phyloP scores from a whole-genome alignment of 2,888 invertebrate species.

The Coleophora deauratella region DNA sequence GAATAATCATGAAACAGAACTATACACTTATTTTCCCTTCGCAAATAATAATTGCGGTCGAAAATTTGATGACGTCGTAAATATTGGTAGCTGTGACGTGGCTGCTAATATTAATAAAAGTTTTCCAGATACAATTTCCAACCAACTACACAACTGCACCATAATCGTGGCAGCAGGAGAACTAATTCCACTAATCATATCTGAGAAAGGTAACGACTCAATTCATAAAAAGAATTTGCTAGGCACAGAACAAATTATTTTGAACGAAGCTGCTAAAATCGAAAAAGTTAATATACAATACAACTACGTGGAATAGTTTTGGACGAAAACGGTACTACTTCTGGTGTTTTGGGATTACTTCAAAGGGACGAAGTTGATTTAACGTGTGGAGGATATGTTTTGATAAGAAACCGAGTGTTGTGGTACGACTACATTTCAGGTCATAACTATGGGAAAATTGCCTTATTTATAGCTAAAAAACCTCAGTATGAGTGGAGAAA shows the following conservation, averaged over 20 bases:
- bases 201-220: background rate
- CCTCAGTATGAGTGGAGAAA: conserved; percentile 5
- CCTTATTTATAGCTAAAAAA: conserved; percentile 2
- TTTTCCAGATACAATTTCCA: conserved; percentile 3
- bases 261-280: background rate
- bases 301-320: conserved; percentile 1
- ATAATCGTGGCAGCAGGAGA: conserved; percentile 6
- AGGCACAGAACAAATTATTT: conserved; percentile 6
- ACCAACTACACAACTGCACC: conserved; percentile 9
- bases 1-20: background rate
- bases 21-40: conserved; percentile 15
- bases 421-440: conserved; percentile 9
- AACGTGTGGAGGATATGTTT: conserved; percentile 8
- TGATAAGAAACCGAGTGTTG: conserved; percentile 8
- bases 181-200: conserved; percentile 8
- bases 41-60: conserved; percentile 13
- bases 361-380: conserved; percentile 9
- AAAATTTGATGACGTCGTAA: conserved; percentile 4
- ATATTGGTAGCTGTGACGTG: conserved; percentile 9
- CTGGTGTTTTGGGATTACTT: conserved; percentile 7
- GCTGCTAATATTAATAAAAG: background rate
- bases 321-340: conserved; percentile 1
- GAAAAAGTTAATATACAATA: conserved; percentile 2
- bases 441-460: conserved; percentile 2
- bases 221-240: background rate